phyloP scores from a whole-genome alignment of 2,113 vertebrate genomes.

The Phylloscopus trochilus region DNA sequence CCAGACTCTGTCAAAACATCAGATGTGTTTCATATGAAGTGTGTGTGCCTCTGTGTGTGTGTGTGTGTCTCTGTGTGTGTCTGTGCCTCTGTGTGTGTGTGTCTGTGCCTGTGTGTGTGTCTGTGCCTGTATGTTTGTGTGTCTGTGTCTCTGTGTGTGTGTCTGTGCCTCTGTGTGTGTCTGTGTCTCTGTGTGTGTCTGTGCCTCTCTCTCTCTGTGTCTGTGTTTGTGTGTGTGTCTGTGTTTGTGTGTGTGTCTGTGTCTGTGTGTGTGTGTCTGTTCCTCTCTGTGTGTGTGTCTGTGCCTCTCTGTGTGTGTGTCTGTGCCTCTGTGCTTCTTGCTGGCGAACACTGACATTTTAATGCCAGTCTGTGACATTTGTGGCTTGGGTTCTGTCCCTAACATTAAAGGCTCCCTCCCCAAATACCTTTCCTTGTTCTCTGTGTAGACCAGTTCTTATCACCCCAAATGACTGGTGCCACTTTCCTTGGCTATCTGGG shows the following conservation, averaged over 20 bases:
- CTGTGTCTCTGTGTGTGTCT: no score
- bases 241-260: no score
- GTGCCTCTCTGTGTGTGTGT: no score
- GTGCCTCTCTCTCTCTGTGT: no score
- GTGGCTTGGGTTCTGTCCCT: not conserved
- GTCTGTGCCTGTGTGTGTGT: no score
- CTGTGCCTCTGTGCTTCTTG: not conserved
- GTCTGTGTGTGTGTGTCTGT: no score
- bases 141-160: no score
- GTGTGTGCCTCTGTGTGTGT: not conserved
- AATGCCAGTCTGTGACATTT: not conserved
- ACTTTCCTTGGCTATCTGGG: not conserved
- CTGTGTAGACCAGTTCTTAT: not conserved
- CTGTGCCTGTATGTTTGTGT: no score
- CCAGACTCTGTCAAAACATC: not conserved
- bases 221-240: not conserved
- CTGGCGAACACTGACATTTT: fast-evolving
- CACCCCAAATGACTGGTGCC: not conserved
- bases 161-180: no score
- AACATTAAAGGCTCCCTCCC: not conserved
- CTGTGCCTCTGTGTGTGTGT: no score
- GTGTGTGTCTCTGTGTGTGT: no score
- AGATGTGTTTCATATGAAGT: not conserved
- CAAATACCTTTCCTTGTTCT: not conserved
- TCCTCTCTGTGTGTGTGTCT: no score